phyloP scores from a whole-genome alignment of 2,113 vertebrate species.

The Lichenostomus cassidix region DNA sequence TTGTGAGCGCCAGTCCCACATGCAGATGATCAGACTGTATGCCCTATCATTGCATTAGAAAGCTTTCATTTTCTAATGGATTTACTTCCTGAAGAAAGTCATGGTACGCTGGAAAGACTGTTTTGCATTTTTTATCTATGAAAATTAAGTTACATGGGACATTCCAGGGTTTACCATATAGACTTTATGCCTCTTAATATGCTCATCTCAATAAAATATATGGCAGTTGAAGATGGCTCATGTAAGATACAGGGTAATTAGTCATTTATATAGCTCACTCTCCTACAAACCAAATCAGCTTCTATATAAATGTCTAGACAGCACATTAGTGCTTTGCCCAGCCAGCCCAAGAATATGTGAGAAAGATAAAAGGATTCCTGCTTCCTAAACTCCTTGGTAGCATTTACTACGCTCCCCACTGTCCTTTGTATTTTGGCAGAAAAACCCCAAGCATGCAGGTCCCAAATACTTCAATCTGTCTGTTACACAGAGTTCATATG shows the following conservation, averaged over 20 bases:
- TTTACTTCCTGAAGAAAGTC: background rate
- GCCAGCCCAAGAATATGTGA: background rate
- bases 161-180: background rate
- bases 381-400: background rate
- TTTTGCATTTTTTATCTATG: conserved; percentile 3
- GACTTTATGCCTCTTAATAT: background rate
- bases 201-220: conserved; percentile 16
- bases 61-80: conserved; percentile 3
- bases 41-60: background rate
- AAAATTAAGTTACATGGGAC: conserved; percentile 17
- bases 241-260: conserved; percentile 11
- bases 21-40: background rate
- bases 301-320: conserved; percentile 37
- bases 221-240: background rate
- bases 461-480: background rate
- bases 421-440: background rate
- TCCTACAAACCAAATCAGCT: background rate
- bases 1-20: background rate
- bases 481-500: background rate
- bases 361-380: background rate
- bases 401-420: background rate
- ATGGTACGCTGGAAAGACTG: background rate
- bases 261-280: background rate
- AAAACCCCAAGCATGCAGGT: background rate
- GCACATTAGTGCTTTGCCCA: background rate